Percentiles rank a stretch among this genome's conserved stretches.
Conservation (phyloP, 1,140 invertebrate species). For the Hormaphis cornu region DNA sequence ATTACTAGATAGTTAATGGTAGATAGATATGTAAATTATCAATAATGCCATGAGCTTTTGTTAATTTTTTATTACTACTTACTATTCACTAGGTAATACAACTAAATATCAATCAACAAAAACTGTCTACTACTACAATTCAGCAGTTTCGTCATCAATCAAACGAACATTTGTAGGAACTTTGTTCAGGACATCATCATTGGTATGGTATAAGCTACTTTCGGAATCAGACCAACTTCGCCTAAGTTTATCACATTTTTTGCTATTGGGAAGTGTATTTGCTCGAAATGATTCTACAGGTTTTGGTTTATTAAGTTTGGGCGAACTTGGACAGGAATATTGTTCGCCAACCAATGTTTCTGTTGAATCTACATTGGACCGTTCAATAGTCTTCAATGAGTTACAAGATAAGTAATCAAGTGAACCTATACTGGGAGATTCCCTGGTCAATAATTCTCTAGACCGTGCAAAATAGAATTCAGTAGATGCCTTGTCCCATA, state of each 20-base stretch:
- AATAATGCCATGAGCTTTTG: too few relatives aligned
- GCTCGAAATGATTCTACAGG: background rate
- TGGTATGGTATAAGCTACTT: background rate
- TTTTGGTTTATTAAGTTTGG: constrained; percentile 3
- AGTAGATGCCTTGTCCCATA: constrained; percentile 62
- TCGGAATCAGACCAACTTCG: constrained; percentile 22
- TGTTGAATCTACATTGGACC: constrained; percentile 7
- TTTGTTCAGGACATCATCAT: constrained; percentile 13
- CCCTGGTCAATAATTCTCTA: constrained; percentile 51
- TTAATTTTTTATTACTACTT: background rate
- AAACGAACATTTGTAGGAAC: constrained; percentile 27
- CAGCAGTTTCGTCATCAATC: constrained; percentile 9
- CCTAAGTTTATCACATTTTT: constrained; percentile 22
- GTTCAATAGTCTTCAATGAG: constrained; percentile 1
- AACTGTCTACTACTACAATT: background rate
- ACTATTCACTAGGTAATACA: background rate
- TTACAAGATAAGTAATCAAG: constrained; percentile 23
- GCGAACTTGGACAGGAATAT: constrained; percentile 8
- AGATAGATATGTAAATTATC: too few relatives aligned
- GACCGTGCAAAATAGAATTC: constrained; percentile 65
- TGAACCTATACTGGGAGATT: constrained; percentile 33
- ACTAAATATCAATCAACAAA: background rate
- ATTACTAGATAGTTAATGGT: too few relatives aligned
- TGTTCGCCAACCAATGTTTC: constrained; percentile 22
- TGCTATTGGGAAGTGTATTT: constrained; percentile 11